Evolutionary conservation across 2,888 invertebrate species (phyloP).

Genomic region (Eilema sororculum): DNA sequence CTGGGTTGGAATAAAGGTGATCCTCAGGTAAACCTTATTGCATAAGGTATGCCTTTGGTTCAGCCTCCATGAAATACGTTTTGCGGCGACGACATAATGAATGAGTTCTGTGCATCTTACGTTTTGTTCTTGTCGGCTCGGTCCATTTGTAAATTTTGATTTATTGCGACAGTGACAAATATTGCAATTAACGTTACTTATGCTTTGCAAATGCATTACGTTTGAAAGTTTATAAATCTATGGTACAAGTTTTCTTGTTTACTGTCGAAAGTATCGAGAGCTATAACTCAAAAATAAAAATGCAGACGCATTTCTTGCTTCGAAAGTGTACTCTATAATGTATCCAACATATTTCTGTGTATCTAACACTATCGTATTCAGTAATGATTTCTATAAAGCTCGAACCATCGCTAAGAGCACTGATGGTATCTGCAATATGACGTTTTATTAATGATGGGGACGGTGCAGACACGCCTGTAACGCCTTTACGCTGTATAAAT

Average conservation of each 20-base stretch:
- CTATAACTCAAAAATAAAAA: background rate
- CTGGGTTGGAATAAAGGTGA: conserved; percentile 34
- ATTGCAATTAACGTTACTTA: conserved; percentile 44
- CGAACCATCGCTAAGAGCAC: conserved; percentile 19
- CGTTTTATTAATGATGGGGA: conserved; percentile 66
- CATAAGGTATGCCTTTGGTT: conserved; percentile 52
- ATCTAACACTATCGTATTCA: background rate
- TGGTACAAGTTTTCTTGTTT: background rate
- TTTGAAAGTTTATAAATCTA: conserved; percentile 18
- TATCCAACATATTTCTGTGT: too few relatives aligned
- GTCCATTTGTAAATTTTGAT: conserved; percentile 54
- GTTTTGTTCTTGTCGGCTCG: conserved; percentile 59
- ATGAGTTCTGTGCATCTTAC: conserved; percentile 64
- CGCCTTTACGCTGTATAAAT: conserved; percentile 53
- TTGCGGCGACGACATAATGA: conserved; percentile 66
- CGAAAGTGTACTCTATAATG: too few relatives aligned
- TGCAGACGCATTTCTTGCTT: background rate
- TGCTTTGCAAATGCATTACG: conserved; percentile 12
- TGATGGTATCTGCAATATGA: conserved; percentile 58
- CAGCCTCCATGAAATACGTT: conserved; percentile 61
- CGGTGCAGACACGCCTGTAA: conserved; percentile 58
- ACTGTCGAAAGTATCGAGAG: background rate
- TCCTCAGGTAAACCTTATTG: conserved; percentile 26
- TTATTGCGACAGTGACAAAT: conserved; percentile 44
- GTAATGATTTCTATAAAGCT: conserved; percentile 1